Conservation (phyloP, 2,888 invertebrate species). For the Parnassius smintheus region DNA sequence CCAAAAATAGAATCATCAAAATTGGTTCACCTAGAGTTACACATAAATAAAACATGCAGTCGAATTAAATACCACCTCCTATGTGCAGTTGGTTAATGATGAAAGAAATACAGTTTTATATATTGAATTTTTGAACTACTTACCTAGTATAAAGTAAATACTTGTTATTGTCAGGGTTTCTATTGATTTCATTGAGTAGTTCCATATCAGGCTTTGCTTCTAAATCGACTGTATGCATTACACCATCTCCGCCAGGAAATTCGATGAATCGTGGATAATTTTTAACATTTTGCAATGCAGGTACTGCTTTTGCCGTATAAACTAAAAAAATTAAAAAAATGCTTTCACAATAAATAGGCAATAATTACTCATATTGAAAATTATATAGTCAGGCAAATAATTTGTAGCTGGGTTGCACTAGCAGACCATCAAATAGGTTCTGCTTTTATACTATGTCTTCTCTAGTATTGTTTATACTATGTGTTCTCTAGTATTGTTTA, state of each 20-base stretch:
- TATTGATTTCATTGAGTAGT: conserved; percentile 41
- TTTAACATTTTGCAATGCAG: conserved; percentile 10
- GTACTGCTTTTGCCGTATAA: conserved; percentile 10
- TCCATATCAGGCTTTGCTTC: conserved; percentile 44
- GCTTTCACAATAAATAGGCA: background rate
- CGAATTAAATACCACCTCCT: too few relatives aligned
- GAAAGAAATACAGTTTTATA: too few relatives aligned
- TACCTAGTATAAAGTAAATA: conserved; percentile 46
- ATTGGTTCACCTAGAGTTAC: too few relatives aligned
- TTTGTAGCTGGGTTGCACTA: too few relatives aligned
- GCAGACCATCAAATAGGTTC: background rate
- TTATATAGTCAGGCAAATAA: too few relatives aligned
- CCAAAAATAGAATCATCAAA: too few relatives aligned
- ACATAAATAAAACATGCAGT: too few relatives aligned
- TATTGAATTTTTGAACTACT: background rate
- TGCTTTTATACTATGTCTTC: too few relatives aligned
- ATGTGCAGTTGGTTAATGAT: too few relatives aligned
- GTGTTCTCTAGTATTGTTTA: too few relatives aligned
- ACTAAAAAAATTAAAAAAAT: conserved; percentile 6
- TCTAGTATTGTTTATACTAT: too few relatives aligned
- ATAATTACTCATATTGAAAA: too few relatives aligned
- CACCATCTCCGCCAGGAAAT: conserved; percentile 45
- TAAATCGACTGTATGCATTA: conserved; percentile 45
- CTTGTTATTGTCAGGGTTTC: conserved; percentile 46
- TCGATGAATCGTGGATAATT: conserved; percentile 44